Base-by-base conservation (phyloP, 1,140 invertebrate genomes). In the Polypedilum vanderplanki region DNA sequence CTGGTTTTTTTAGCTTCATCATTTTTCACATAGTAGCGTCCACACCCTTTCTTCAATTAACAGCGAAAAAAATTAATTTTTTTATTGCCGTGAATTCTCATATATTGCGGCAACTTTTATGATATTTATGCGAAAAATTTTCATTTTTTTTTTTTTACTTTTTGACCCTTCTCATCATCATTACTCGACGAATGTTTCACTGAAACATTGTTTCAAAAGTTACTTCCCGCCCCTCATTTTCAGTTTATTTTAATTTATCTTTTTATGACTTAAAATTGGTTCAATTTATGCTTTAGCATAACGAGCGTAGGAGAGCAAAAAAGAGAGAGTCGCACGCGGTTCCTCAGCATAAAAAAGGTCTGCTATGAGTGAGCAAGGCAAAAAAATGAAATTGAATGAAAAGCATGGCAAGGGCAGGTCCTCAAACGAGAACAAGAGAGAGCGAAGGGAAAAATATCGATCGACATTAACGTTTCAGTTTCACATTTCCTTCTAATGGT, bases 391-490 rank as follows among this genome's bases (percentile, higher is more conserved):
- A 57, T 57, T 57, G 46, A 70, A 22, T 70, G 17, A 70, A 33
- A 70, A 70, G 65, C 65, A 33, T 33, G 24, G 65, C n/a, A 70
- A 10, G 15, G 9, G 15, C 65, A 70, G 9, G 15, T 18, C 65
- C 65, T 4, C 46, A 57, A n/a, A n/a, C n/a, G n/a, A n/a, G n/a
- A n/a, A 57, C 46, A 22, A 18, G 15, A 15, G 2, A 15, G 7
- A 67, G 64, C 7, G 7, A 67, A 2, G 17, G 1, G 20, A 70
- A 70, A 70, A 70, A 70, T 70, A 70, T 70, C 65, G 65, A 70
- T 70, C 20, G 8, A 70, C 65, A 70, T 70, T 70, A 70, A 70
- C 65, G 18, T 70, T 70, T 70, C 65, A 70, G 65, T 70, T 70
- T 22, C 20, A 70, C 65, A 70, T 70, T 70, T 70, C 10, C 17